These are phyloP conservation scores for Brachyhypopomus occidentalis DNA, from an alignment of 2,113 vertebrate species.

Conservation along the genomic window DNA sequence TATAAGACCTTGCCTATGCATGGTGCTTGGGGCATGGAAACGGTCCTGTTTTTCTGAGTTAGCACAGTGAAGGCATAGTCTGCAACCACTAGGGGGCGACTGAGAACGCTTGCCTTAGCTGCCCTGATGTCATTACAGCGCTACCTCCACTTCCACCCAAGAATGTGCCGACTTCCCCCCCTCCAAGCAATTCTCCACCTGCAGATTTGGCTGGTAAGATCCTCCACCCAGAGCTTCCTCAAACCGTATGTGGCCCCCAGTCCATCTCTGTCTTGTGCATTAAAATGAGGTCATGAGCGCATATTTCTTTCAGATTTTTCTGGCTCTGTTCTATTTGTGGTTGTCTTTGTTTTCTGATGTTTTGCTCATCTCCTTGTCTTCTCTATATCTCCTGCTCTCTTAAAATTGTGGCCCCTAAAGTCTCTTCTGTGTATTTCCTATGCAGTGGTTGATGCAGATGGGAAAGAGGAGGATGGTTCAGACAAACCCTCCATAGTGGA, in stretches of 20 bases:
- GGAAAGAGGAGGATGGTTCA: slow-evolving; percentile 57
- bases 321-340: background rate
- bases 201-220: slow-evolving; percentile 77
- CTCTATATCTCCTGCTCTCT: background rate
- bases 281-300: background rate
- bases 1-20: slow-evolving; percentile 58
- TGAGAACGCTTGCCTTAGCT: slow-evolving; percentile 50
- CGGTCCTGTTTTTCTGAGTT: slow-evolving; percentile 7
- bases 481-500: slow-evolving; percentile 86
- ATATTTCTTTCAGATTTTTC: background rate
- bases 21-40: slow-evolving; percentile 51
- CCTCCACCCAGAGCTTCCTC: background rate
- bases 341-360: background rate
- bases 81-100: slow-evolving; percentile 9
- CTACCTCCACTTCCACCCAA: slow-evolving; percentile 95
- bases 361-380: slow-evolving; percentile 6
- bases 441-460: slow-evolving; percentile 53
- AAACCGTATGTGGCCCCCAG: background rate
- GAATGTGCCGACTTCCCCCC: slow-evolving; percentile 85
- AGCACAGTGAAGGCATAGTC: slow-evolving; percentile 3
- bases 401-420: background rate
- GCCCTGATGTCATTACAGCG: slow-evolving; percentile 74
- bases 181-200: slow-evolving; percentile 76
- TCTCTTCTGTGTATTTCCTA: slow-evolving; percentile 24
- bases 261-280: slow-evolving; percentile 26